Evolutionary conservation across 2,797 vertebrate genomes (phyloP).

Genomic region (Kryptopterus vitreolus): DNA sequence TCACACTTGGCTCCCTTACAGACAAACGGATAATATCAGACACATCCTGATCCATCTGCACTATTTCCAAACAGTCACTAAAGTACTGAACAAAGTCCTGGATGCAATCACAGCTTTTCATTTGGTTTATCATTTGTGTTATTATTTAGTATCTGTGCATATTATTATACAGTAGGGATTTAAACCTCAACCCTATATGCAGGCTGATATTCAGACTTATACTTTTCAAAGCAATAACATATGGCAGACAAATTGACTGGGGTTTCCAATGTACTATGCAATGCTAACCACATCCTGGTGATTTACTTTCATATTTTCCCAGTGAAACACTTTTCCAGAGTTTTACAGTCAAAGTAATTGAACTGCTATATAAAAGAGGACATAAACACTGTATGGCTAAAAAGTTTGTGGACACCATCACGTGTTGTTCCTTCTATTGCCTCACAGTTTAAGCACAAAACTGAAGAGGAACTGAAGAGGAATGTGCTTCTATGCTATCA

Average conservation of each 20-base stretch:
- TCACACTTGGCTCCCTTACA: conserved; percentile 27
- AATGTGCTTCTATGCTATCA: background rate
- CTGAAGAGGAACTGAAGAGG: no score
- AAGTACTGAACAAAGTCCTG: conserved; percentile 30
- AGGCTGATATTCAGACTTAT: conserved; percentile 10
- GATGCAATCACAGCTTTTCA: conserved; percentile 25
- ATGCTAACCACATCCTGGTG: conserved; percentile 13
- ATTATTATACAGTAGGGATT: background rate
- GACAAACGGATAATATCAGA: conserved; percentile 33
- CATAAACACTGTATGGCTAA: background rate
- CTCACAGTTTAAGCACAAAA: background rate
- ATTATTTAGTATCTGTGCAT: background rate
- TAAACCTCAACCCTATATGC: background rate
- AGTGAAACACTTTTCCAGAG: conserved; percentile 50
- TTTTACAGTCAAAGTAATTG: conserved; percentile 54
- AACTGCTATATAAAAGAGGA: conserved; percentile 36
- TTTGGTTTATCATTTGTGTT: conserved; percentile 41
- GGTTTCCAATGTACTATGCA: conserved; percentile 9
- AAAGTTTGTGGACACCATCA: background rate
- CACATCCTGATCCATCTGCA: conserved; percentile 42
- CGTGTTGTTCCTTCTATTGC: background rate
- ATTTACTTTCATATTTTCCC: conserved; percentile 38
- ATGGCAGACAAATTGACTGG: conserved; percentile 55
- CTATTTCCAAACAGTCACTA: conserved; percentile 16
- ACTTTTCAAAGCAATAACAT: conserved; percentile 50